Evolutionary conservation across 1,140 invertebrate species (phyloP).

Genomic region (Drosophila seguyi): DNA sequence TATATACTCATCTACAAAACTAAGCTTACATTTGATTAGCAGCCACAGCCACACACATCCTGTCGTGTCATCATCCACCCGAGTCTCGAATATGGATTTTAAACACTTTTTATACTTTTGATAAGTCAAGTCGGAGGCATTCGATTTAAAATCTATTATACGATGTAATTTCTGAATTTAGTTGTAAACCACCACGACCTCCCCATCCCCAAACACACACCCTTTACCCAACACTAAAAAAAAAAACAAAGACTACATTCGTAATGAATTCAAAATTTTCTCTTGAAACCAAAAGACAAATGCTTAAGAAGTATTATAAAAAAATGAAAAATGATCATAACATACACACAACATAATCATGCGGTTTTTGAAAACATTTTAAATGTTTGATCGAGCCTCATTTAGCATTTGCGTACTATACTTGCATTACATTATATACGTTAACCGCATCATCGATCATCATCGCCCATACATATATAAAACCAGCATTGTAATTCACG

Average conservation of each 20-base stretch:
- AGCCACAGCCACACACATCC: slow-evolving; percentile 28
- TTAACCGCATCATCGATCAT: slow-evolving; percentile 47
- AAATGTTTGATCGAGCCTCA: slow-evolving; percentile 77
- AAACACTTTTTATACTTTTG: slow-evolving; percentile 83
- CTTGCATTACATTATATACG: slow-evolving; percentile 49
- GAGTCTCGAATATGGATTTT: slow-evolving; percentile 71
- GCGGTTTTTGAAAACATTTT: slow-evolving; percentile 77
- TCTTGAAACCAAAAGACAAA: slow-evolving; percentile 79
- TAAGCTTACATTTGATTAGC: slow-evolving; percentile 47
- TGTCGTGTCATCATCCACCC: slow-evolving; percentile 34
- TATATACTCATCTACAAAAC: slow-evolving; percentile 48
- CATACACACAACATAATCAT: slow-evolving; percentile 64
- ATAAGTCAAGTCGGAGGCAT: slow-evolving; percentile 80
- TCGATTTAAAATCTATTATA: slow-evolving; percentile 82
- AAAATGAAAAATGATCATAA: slow-evolving; percentile 29
- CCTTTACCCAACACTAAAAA: slow-evolving; percentile 8
- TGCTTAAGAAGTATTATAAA: slow-evolving; percentile 82
- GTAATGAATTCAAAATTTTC: slow-evolving; percentile 78
- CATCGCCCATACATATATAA: slow-evolving; percentile 40
- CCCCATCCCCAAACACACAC: background rate
- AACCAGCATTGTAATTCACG: slow-evolving; percentile 59
- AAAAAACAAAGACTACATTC: slow-evolving; percentile 70
- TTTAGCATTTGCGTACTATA: slow-evolving; percentile 70
- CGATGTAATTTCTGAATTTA: slow-evolving; percentile 73
- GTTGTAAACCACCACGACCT: slow-evolving; percentile 59